Evolutionary conservation across 2,797 vertebrate species (phyloP), one percentile per base, ranked within the genome.

Genomic region (Numenius phaeopus): DNA sequence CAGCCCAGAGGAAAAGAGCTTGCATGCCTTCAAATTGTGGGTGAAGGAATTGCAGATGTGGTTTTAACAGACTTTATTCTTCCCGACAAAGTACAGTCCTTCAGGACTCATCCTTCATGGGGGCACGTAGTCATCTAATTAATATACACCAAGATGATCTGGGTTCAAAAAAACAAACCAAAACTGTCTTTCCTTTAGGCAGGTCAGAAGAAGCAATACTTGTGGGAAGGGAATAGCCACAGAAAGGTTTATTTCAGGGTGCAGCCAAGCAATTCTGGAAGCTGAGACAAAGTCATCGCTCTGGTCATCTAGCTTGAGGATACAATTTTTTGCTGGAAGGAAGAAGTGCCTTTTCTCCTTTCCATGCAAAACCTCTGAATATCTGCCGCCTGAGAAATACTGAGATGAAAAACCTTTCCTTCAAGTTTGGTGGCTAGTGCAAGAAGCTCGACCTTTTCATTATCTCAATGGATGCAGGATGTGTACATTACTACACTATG

Each of bases 391-490:
- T 92, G 82, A 91, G 69, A 91, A 83, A 29, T 26, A 83, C 22
- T 26, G 39, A 73, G n/a, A 37, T 46, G 34, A 93, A 94, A 93
- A 76, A 50, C 9, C 1, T n/a, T 76, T 88, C 62, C 55, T 91
- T 95, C 76, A 81, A 52, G 62, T 55, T 32, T 40, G 3, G 34
- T 76, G 79, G 39, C 72, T 73, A 82, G n/a, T 79, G 73, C 26
- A 93, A 95, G 65, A 70, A 83, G 75, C 52, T 94, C 21, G 9
- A 92, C 32, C 32, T 94, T 89, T 90, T 87, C 70, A 49, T 90
- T 91, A 91, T 77, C 79, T 92, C 87, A 76, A 5, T 57, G 42
- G 37, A 69, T 94, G 71, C 54, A 87, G 62, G 50, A 85, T 40
- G 27, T 37, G 37, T 76, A 40, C 40, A 12, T 91, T 85, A 62